These are phyloP conservation scores for Grammomys surdaster DNA, from an alignment of 2,113 vertebrate species.

Conservation along the genomic window DNA sequence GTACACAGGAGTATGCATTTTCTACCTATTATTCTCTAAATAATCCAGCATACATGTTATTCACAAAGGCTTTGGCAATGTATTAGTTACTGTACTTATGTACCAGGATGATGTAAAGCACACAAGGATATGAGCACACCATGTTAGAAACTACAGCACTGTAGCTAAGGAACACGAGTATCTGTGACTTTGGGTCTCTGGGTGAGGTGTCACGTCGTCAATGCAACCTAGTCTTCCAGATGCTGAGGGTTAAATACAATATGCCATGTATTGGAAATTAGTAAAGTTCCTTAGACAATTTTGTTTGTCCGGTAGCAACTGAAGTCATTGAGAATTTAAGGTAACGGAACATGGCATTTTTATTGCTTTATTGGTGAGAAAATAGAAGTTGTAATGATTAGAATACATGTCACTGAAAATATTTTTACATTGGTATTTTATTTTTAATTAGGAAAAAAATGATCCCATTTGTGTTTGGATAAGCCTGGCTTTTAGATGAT, in stretches of 20 bases:
- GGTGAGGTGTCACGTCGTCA: too few species aligned
- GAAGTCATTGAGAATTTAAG: not conserved
- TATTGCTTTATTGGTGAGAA: not conserved
- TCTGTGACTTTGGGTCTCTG: not conserved
- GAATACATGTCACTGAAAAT: conserved; percentile 1
- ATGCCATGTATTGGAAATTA: not conserved
- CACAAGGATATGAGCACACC: not conserved
- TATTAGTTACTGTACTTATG: not conserved
- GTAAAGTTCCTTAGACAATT: not conserved
- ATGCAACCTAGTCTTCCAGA: not conserved
- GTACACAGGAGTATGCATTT: too few species aligned
- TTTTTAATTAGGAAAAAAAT: not conserved
- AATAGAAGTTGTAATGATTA: not conserved
- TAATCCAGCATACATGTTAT: not conserved
- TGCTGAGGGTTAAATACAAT: not conserved
- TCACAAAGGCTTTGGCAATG: not conserved
- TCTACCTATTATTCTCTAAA: not conserved
- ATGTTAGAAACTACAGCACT: not conserved
- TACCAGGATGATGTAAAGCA: not conserved
- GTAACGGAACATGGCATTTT: not conserved
- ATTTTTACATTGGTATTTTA: not conserved
- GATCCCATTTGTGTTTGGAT: not conserved
- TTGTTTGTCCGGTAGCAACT: not conserved
- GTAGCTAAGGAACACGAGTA: not conserved
- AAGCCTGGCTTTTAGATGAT: not conserved